phyloP scores from a whole-genome alignment of 2,113 vertebrate species.

The Xyliphius kryptos region DNA sequence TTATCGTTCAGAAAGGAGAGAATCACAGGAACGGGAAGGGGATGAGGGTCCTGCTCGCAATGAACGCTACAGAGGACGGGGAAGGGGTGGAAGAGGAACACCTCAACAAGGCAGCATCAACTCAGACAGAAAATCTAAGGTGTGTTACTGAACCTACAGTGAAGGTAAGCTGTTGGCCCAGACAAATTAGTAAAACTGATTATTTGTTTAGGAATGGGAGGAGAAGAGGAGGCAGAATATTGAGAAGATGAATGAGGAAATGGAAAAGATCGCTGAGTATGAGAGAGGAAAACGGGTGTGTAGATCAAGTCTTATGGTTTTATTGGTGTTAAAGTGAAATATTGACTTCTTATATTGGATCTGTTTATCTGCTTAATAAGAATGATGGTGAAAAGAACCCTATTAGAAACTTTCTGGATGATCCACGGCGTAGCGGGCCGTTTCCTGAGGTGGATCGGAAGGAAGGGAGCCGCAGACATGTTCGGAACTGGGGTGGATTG shows the following conservation, averaged over 20 bases:
- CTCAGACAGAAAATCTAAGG: slow-evolving; percentile 65
- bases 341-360: too few species aligned
- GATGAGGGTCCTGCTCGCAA: slow-evolving; percentile 44
- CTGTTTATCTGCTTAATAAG: slow-evolving; percentile 48
- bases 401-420: slow-evolving; percentile 81
- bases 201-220: slow-evolving; percentile 78
- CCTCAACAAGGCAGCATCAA: slow-evolving; percentile 36
- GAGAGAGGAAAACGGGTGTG: slow-evolving; percentile 78
- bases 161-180: too few species aligned
- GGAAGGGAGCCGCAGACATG: slow-evolving; percentile 82
- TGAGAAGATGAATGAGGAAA: slow-evolving; percentile 89
- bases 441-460: slow-evolving; percentile 68
- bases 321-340: too few species aligned
- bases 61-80: slow-evolving; percentile 28
- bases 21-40: slow-evolving; percentile 45
- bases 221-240: slow-evolving; percentile 85
- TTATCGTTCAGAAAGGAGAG: slow-evolving; percentile 40
- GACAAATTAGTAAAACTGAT: too few species aligned
- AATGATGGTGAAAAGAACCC: slow-evolving; percentile 77
- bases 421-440: slow-evolving; percentile 74
- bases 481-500: slow-evolving; percentile 85
- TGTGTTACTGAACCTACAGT: slow-evolving; percentile 19
- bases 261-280: slow-evolving; percentile 86
- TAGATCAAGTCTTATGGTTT: too few species aligned
- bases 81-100: slow-evolving; percentile 26